Base-by-base conservation (phyloP, 2,797 vertebrate genomes). In the Chelmon rostratus region DNA sequence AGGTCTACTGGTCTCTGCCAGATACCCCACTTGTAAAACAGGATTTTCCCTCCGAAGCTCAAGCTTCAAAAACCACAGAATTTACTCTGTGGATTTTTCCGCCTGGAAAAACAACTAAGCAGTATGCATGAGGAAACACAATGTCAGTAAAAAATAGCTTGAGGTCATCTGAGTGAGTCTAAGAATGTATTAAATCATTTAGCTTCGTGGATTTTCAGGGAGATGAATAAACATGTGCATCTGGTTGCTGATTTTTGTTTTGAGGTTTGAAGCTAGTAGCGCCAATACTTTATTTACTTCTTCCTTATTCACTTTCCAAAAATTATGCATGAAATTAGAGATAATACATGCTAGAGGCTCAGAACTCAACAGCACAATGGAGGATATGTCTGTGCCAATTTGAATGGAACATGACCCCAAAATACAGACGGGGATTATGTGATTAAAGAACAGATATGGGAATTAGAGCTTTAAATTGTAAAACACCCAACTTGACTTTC, bases 81-180 rank as follows among this genome's bases (percentile, higher is more conserved):
- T 87, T 84, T 83, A 76, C 79, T 79, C 63, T 66, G 75, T 86
- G 84, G 80, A 84, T 87, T 85, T 91, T 90, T 89, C 72, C 54
- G 31, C 68, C 68, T 81, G 83, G 83, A 91, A 89, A 91, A 86
- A 86, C 63, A 83, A 79, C 75, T 18, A 58, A 85, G 68, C 68
- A 71, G 66, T 65, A 57, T 77, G 71, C 49, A 77, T n/a, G 82
- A 82, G 83, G 85, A 82, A 87, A 83, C 66, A 56, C 78, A 87
- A 87, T 79, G 65, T 72, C 40, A 40, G 77, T 37, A 68, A 85
- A 81, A 86, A 73, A 87, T 78, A 77, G 67, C 75, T 59, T 68
- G 69, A 82, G 81, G 83, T 91, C 76, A 85, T 79, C 40, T 61
- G 53, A 83, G 35, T 52, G 44, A 69, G 54, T 83, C 68, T 68